A percentile compares a stretch with the other conserved stretches of the same genome.
These are phyloP conservation scores for Zaprionus camerounensis DNA, from an alignment of 1,140 invertebrate genomes.

Conservation along the genomic window DNA sequence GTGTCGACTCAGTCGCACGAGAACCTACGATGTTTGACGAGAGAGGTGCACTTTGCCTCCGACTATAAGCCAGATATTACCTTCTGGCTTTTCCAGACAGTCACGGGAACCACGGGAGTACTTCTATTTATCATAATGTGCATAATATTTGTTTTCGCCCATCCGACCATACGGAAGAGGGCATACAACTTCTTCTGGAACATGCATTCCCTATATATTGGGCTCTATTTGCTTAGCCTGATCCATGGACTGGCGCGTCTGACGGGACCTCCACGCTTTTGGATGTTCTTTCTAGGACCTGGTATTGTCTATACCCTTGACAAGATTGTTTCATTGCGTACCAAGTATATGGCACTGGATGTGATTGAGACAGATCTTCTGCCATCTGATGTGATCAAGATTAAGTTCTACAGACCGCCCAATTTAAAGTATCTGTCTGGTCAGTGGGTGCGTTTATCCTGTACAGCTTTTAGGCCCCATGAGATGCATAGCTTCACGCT, in stretches of 20 bases:
- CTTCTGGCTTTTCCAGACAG: conserved; percentile 97
- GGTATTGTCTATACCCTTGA: conserved; percentile 95
- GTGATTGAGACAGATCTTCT: conserved; percentile 97
- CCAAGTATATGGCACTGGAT: conserved; percentile 96
- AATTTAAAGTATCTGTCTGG: conserved; percentile 98
- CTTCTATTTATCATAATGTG: conserved; percentile 96
- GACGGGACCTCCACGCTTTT: conserved; percentile 96
- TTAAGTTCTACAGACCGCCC: conserved; percentile 96
- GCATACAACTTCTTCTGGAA: conserved; percentile 99
- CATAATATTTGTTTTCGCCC: conserved; percentile 98
- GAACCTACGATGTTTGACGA: conserved; percentile 96
- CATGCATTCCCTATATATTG: conserved; percentile 97
- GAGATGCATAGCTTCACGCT: conserved; percentile 99
- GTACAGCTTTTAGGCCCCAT: conserved; percentile 94
- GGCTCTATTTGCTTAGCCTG: conserved; percentile 95
- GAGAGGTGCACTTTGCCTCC: conserved; percentile 96
- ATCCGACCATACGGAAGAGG: conserved; percentile 95
- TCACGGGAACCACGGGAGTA: conserved; percentile 98
- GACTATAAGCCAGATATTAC: conserved; percentile 96
- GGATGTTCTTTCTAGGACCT: conserved; percentile 97
- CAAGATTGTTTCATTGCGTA: conserved; percentile 96
- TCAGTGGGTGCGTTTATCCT: conserved; percentile 95
- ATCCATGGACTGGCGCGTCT: conserved; percentile 97
- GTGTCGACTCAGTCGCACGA: conserved; percentile 98
- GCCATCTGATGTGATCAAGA: conserved; percentile 97